Evolutionary conservation across 2,888 invertebrate species (phyloP).

Genomic region (Drosophila monieri): DNA sequence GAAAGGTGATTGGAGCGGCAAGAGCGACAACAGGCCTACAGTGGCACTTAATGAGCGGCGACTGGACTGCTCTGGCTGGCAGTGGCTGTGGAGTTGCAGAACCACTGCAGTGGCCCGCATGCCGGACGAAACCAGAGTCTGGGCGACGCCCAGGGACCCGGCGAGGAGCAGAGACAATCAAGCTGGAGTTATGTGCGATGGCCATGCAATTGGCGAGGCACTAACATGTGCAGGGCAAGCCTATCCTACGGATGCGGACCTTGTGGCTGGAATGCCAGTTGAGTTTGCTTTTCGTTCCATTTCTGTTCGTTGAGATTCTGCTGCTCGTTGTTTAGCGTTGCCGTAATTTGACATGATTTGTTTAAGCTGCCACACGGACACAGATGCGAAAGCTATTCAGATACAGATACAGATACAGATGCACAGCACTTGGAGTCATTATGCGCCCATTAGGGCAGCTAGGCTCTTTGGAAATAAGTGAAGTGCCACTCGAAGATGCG

Average conservation of each 20-base stretch:
- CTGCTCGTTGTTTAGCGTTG: slow-evolving; percentile 60
- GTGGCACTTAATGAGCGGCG: slow-evolving; percentile 79
- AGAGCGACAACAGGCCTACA: slow-evolving; percentile 78
- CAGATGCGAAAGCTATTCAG: slow-evolving; percentile 4
- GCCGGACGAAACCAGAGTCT: slow-evolving; percentile 51
- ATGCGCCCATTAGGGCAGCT: slow-evolving; percentile 9
- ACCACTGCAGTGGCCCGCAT: slow-evolving; percentile 67
- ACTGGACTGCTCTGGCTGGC: slow-evolving; percentile 47
- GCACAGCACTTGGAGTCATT: slow-evolving; percentile 24
- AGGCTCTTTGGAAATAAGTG: slow-evolving; percentile 2
- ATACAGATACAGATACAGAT: slow-evolving; percentile 4
- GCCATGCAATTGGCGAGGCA: slow-evolving; percentile 70
- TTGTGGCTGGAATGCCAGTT: slow-evolving; percentile 61
- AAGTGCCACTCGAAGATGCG: slow-evolving; percentile 16
- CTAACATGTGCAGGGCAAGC: slow-evolving; percentile 36
- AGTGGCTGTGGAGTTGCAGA: slow-evolving; percentile 34
- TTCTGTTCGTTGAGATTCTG: slow-evolving; percentile 69
- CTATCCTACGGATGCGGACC: slow-evolving; percentile 74
- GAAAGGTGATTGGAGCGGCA: slow-evolving; percentile 42
- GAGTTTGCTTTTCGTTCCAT: slow-evolving; percentile 67
- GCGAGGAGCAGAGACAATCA: slow-evolving; percentile 54
- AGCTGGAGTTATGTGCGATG: slow-evolving; percentile 76
- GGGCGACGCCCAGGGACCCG: slow-evolving; percentile 4
- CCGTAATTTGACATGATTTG: slow-evolving; percentile 77
- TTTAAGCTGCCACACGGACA: slow-evolving; percentile 70